A percentile compares a stretch with the other conserved stretches of the same genome.
phyloP scores from a whole-genome alignment of 1,140 invertebrate species.

The Papilio polytes region DNA sequence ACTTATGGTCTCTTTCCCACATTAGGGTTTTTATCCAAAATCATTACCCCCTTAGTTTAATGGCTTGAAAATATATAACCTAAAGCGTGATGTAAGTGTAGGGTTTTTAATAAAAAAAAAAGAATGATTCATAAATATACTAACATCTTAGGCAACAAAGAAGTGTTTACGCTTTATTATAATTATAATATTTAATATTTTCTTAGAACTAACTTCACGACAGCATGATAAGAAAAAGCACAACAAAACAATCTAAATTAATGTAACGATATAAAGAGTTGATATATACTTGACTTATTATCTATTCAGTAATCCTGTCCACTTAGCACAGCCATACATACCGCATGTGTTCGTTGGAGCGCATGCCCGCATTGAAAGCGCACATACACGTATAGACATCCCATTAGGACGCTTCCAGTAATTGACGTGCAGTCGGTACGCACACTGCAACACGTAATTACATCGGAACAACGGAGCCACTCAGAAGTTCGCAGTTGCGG shows the following conservation, averaged over 20 bases:
- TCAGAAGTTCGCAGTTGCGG: constrained; percentile 24
- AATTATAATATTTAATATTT: no score
- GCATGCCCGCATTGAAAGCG: constrained; percentile 37
- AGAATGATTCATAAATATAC: no score
- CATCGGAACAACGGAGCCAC: constrained; percentile 50
- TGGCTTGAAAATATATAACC: no score
- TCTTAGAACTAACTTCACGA: not conserved
- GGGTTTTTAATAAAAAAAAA: no score
- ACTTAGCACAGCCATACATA: not conserved
- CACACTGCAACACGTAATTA: constrained; percentile 56
- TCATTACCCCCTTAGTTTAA: no score
- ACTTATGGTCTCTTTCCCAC: no score
- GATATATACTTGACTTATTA: not conserved
- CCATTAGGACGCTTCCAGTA: constrained; percentile 42
- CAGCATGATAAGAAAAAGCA: not conserved
- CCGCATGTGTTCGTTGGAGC: not conserved
- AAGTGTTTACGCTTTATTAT: no score
- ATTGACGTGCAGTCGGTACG: constrained; percentile 40
- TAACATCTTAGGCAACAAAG: no score
- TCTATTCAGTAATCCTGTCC: constrained; percentile 2
- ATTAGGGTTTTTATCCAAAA: no score
- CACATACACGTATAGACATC: constrained; percentile 28
- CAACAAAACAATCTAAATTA: not conserved
- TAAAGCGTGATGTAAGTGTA: no score
- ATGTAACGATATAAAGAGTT: no score